Percentiles rank a stretch among this genome's conserved stretches.
phyloP scores from a whole-genome alignment of 1,140 invertebrate genomes.

The Bombus haemorrhoidalis region DNA sequence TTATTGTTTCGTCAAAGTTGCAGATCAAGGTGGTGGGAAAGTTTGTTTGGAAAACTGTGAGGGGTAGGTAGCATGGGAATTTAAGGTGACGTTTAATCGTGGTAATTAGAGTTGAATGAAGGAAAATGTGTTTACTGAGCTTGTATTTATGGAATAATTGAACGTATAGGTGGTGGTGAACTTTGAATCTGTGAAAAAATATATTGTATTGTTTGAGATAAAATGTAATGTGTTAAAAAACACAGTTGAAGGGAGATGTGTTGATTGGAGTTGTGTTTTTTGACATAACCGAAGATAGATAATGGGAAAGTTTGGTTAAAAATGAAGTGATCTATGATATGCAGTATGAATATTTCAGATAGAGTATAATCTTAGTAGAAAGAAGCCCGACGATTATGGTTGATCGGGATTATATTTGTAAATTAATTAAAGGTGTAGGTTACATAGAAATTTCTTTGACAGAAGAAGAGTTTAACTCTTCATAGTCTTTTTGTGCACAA shows the following conservation, averaged over 20 bases:
- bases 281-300: too few species aligned
- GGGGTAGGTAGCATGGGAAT: background rate
- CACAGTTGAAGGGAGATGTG: too few species aligned
- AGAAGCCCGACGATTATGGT: background rate
- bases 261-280: too few species aligned
- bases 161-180: background rate
- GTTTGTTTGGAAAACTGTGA: background rate
- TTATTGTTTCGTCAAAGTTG: background rate
- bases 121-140: background rate
- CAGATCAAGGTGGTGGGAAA: background rate
- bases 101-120: background rate
- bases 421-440: background rate
- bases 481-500: too few species aligned
- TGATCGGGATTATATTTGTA: background rate
- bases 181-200: background rate
- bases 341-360: background rate
- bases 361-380: background rate
- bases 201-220: too few species aligned
- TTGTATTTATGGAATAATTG: background rate
- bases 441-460: too few species aligned
- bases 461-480: too few species aligned
- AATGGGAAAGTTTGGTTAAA: too few species aligned
- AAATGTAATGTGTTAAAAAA: too few species aligned
- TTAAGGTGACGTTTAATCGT: background rate
- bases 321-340: too few species aligned